Evolutionary conservation across 2,888 invertebrate species (phyloP), one percentile per base, ranked within the genome.

Genomic region (Mesochorus sp.): DNA sequence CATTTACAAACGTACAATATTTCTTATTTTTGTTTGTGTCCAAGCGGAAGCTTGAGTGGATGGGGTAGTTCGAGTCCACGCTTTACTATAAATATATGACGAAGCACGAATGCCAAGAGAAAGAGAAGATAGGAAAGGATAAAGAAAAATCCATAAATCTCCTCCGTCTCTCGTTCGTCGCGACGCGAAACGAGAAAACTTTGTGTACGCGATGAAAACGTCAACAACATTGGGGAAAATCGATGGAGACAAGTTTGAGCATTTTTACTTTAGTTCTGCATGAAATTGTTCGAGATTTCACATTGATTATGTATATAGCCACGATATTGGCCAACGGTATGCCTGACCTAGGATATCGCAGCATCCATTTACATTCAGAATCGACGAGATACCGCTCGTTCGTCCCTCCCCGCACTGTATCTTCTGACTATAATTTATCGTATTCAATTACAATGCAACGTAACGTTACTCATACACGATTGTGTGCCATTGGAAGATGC

Each of bases 1-100:
- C 77, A 78, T 78, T 78, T 78, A 78, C 77, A 78, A 78, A 62
- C 77, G 64, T 77, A 77, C n/a, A n/a, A n/a, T n/a, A 77, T 77
- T 73, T 57, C 44, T 12, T n/a, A n/a, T n/a, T 14, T 66, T 12
- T 2, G 39, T 10, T 6, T 26, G n/a, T n/a, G n/a, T n/a, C n/a
- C n/a, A n/a, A n/a, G 19, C 31, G 26, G n/a, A 51, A 31, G 39
- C 28, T n/a, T n/a, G n/a, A n/a, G n/a, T n/a, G n/a, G n/a, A n/a
- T n/a, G 61, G 28, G 51, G 21, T 39, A 71, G 61, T 57, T 77
- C 68, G 17, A 42, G 75, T 75, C n/a, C 67, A 66, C 61, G 66
- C 59, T 67, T 61, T 37, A 37, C 66, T 59, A 74, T 74, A 64
- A 64, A 71, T 59, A 75, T n/a, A n/a, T n/a, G n/a, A 51, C 44